phyloP scores from a whole-genome alignment of 2,888 invertebrate genomes.

The Sphecodes monilicornis region DNA sequence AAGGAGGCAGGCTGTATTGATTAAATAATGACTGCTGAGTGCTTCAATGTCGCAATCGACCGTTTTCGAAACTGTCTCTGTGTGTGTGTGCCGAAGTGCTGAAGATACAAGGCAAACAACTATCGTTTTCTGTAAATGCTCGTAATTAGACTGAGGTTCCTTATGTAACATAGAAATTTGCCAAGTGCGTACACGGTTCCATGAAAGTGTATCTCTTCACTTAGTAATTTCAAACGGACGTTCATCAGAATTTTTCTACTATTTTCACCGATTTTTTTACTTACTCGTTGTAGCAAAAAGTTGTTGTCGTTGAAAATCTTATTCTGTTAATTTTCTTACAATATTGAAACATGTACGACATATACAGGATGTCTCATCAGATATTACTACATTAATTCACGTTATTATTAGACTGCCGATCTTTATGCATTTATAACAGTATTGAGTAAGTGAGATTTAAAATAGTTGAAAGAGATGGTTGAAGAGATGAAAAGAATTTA shows the following conservation, averaged over 20 bases:
- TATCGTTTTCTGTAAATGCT: background rate
- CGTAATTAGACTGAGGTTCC: background rate
- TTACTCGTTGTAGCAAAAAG: background rate
- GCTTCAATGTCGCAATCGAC: slow-evolving; percentile 21
- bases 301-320: background rate
- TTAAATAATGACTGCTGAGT: slow-evolving; percentile 44
- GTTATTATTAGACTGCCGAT: too few relatives aligned
- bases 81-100: background rate
- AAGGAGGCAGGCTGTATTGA: slow-evolving; percentile 36
- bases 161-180: background rate
- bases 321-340: too few relatives aligned
- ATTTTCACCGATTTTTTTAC: background rate
- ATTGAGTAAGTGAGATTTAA: too few relatives aligned
- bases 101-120: background rate
- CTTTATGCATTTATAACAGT: too few relatives aligned
- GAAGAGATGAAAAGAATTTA: too few relatives aligned
- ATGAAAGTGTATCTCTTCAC: too few relatives aligned
- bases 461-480: too few relatives aligned
- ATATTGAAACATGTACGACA: too few relatives aligned
- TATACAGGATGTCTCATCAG: too few relatives aligned
- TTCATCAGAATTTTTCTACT: background rate
- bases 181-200: background rate
- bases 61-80: background rate
- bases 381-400: too few relatives aligned
- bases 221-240: background rate